A percentile compares a stretch with the other conserved stretches of the same genome.
Evolutionary conservation across 2,888 invertebrate genomes (phyloP).

Genomic region (Lutraria lutraria): DNA sequence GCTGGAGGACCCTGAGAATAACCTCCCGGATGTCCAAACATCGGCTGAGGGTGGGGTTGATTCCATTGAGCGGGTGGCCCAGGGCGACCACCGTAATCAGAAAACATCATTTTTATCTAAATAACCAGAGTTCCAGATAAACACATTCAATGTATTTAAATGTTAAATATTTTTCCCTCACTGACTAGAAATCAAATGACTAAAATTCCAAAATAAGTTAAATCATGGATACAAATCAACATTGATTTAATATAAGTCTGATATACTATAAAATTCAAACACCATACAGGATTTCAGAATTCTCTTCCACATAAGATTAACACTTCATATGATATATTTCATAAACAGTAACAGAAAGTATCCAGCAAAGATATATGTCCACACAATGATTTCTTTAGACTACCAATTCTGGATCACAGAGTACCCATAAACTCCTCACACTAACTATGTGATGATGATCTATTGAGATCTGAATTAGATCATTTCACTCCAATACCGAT

Average conservation of each 20-base stretch:
- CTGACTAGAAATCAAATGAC: not conserved
- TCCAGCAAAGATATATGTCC: not conserved
- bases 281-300: not conserved
- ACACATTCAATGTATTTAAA: not conserved
- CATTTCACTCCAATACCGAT: not conserved
- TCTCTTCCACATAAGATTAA: not conserved
- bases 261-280: not conserved
- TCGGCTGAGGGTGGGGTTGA: conserved; percentile 62
- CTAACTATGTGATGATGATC: not conserved
- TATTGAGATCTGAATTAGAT: not conserved
- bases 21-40: conserved; percentile 63
- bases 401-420: not conserved
- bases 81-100: conserved; percentile 75
- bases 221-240: not conserved
- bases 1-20: conserved; percentile 57
- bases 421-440: no score
- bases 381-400: not conserved
- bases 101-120: conserved; percentile 74
- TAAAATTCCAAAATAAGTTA: not conserved
- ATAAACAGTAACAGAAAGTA: not conserved
- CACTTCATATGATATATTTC: not conserved
- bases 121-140: not conserved
- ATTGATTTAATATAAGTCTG: not conserved
- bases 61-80: conserved; percentile 70
- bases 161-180: not conserved